These are phyloP conservation scores for Clinocottus analis DNA, from an alignment of 2,113 vertebrate species.

Conservation along the genomic window DNA sequence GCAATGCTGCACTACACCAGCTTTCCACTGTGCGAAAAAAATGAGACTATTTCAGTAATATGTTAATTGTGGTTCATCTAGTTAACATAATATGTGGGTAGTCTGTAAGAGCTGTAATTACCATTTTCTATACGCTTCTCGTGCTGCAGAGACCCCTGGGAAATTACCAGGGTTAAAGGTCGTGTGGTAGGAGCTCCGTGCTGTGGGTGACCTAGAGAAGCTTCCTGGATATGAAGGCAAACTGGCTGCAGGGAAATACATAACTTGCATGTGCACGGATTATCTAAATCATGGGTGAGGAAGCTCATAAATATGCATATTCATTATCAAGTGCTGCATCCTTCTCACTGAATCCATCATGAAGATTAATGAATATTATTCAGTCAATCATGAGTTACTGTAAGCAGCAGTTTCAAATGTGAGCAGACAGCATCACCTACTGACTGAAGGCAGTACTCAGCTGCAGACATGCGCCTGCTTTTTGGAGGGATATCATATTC, in stretches of 20 bases:
- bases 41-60: conserved; percentile 49
- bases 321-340: conserved; percentile 69
- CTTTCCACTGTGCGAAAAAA: conserved; percentile 25
- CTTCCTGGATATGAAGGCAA: conserved; percentile 55
- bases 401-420: conserved; percentile 19
- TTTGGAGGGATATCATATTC: not conserved
- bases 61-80: conserved; percentile 68
- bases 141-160: conserved; percentile 54
- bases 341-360: conserved; percentile 65
- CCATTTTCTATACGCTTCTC: conserved; percentile 66
- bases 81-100: conserved; percentile 76
- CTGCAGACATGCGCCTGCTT: not conserved
- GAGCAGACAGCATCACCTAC: conserved; percentile 58
- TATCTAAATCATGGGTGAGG: conserved; percentile 64
- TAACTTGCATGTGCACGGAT: conserved; percentile 61
- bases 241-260: conserved; percentile 44
- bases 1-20: conserved; percentile 46
- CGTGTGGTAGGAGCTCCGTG: conserved; percentile 39
- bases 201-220: conserved; percentile 64
- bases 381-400: conserved; percentile 56
- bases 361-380: conserved; percentile 73
- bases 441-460: conserved; percentile 16
- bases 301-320: conserved; percentile 74
- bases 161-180: conserved; percentile 77
- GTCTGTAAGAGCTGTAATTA: conserved; percentile 64